A percentile compares a stretch with the other conserved stretches of the same genome.
Conservation (phyloP, 2,797 vertebrate genomes). For the Furcifer pardalis region DNA sequence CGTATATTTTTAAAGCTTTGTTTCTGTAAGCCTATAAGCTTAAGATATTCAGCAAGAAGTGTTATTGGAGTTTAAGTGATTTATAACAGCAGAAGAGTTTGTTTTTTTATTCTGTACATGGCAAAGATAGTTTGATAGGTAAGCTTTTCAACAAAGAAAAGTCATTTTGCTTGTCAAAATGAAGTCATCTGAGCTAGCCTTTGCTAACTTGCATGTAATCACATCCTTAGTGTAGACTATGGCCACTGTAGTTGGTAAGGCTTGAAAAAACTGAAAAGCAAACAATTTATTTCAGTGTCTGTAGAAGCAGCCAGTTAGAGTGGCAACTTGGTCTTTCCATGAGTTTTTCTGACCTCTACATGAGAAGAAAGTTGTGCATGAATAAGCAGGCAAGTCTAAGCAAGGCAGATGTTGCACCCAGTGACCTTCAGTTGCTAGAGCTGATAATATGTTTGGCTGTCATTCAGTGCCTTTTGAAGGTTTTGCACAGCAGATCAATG, state of each 20-base stretch:
- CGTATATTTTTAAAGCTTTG: conserved; percentile 15
- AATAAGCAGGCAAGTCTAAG: conserved; percentile 61
- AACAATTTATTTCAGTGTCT: conserved; percentile 15
- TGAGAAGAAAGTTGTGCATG: conserved; percentile 44
- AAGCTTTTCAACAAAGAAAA: not conserved
- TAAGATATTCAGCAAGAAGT: not conserved
- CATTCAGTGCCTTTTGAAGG: conserved; percentile 68
- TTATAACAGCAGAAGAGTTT: not conserved
- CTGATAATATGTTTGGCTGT: conserved; percentile 70
- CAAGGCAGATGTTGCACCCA: conserved; percentile 68
- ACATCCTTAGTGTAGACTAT: not conserved
- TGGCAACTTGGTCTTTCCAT: conserved; percentile 57
- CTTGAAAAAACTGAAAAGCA: conserved; percentile 7
- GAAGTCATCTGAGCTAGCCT: not conserved
- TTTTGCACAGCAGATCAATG: conserved; percentile 63
- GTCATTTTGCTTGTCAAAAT: not conserved
- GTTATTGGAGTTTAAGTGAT: not conserved
- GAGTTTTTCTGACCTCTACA: conserved; percentile 63
- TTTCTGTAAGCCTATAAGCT: rapidly evolving
- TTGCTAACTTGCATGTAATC: conserved; percentile 16
- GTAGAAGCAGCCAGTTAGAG: conserved; percentile 37
- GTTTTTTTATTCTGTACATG: not conserved
- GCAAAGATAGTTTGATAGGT: not conserved
- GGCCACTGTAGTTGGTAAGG: not conserved
- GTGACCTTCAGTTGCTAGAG: conserved; percentile 64